Evolutionary conservation across 2,113 vertebrate genomes (phyloP).

Genomic region (Coptodon rendalli): DNA sequence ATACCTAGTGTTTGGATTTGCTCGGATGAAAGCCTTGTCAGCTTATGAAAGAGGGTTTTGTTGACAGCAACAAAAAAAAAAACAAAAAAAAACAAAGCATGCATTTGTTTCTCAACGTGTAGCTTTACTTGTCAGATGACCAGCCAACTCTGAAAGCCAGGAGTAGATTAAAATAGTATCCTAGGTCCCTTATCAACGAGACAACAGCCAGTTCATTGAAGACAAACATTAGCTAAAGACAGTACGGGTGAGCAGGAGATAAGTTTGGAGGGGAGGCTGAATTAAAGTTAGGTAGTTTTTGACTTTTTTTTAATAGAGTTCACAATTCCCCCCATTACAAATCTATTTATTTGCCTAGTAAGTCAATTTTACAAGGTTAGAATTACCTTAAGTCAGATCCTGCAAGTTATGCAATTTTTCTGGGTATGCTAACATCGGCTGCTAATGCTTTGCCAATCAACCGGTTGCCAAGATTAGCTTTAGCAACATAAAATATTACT

Average conservation of each 20-base stretch:
- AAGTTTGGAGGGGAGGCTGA: background rate
- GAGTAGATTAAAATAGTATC: background rate
- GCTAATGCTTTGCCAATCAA: background rate
- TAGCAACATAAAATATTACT: background rate
- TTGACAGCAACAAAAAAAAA: background rate
- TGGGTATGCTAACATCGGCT: background rate
- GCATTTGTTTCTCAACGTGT: background rate
- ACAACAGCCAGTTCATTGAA: background rate
- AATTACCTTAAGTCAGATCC: background rate
- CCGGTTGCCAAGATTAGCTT: background rate
- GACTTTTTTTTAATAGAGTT: background rate
- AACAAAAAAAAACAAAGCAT: background rate
- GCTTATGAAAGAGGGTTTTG: background rate
- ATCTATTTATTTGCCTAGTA: background rate
- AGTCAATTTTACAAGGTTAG: background rate
- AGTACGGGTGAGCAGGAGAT: background rate
- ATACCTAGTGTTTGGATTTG: slow-evolving; percentile 34
- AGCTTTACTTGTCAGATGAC: background rate
- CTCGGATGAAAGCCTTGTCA: background rate
- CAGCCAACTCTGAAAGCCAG: background rate
- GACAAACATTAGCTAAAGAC: background rate
- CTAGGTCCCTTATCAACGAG: background rate
- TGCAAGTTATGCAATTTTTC: background rate
- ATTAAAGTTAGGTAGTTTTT: background rate
- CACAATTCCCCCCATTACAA: background rate